Conservation (phyloP, 2,113 vertebrate genomes). For the Phrynosoma blainvillii region DNA sequence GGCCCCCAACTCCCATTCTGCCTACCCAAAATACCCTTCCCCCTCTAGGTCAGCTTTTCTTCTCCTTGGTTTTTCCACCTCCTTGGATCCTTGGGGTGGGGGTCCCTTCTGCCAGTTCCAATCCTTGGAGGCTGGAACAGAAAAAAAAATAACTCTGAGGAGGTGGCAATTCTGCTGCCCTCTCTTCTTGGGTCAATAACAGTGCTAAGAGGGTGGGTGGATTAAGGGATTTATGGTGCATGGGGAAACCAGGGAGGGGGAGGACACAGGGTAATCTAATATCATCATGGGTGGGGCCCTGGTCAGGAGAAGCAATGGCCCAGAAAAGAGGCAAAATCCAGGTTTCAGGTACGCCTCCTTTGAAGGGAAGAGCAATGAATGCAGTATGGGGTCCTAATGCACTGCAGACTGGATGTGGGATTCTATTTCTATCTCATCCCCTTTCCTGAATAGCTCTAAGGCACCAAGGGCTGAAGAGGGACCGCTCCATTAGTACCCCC, state of each 20-base stretch:
- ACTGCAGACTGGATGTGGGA: not conserved
- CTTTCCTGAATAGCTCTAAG: not conserved
- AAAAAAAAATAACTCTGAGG: not conserved
- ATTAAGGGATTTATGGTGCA: constrained; percentile 23
- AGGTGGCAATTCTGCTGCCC: not conserved
- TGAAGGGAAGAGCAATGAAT: not conserved
- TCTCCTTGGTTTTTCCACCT: constrained; percentile 39
- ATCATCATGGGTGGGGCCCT: not conserved
- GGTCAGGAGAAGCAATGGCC: not conserved
- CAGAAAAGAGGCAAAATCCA: not conserved
- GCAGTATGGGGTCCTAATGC: not conserved
- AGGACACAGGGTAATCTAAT: constrained; percentile 16
- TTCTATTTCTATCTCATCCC: not conserved
- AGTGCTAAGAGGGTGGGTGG: constrained; percentile 5
- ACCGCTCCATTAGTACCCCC: not conserved
- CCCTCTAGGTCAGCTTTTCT: constrained; percentile 17
- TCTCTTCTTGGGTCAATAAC: not conserved
- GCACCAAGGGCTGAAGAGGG: no score
- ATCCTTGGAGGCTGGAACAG: not conserved
- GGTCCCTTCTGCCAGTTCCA: not conserved
- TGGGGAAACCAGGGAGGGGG: constrained; percentile 30
- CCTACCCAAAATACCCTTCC: constrained; percentile 9
- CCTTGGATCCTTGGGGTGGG: constrained; percentile 3
- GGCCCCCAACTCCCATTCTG: not conserved
- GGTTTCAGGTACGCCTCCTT: not conserved